These are phyloP conservation scores for Lepidurus apus DNA, from an alignment of 1,140 invertebrate species.

Conservation along the genomic window DNA sequence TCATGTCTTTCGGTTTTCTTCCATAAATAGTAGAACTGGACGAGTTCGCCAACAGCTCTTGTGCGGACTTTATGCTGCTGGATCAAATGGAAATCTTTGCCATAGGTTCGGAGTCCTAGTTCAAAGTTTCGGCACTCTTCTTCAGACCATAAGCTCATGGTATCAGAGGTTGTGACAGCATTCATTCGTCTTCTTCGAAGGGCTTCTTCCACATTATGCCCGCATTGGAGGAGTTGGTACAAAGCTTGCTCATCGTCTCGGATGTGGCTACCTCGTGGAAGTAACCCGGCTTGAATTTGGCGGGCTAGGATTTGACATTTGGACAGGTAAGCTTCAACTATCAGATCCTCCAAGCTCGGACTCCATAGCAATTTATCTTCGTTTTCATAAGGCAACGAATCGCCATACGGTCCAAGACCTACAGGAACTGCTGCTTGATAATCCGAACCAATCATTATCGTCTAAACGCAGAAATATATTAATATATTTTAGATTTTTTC, in stretches of 20 bases:
- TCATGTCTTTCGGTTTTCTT: constrained; percentile 98
- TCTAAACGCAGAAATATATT: constrained; percentile 47
- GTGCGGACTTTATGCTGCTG: constrained; percentile 89
- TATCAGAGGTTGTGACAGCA: constrained; percentile 60
- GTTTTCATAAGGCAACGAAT: constrained; percentile 90
- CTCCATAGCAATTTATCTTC: constrained; percentile 93
- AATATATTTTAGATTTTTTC: background rate
- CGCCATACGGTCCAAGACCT: constrained; percentile 82
- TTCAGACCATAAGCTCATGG: constrained; percentile 88
- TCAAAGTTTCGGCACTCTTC: constrained; percentile 97
- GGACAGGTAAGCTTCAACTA: constrained; percentile 71
- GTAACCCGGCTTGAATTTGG: constrained; percentile 11
- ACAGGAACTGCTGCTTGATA: constrained; percentile 91
- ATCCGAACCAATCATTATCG: constrained; percentile 91
- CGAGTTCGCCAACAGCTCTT: constrained; percentile 90
- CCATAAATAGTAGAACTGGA: constrained; percentile 98
- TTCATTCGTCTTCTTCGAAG: constrained; percentile 75
- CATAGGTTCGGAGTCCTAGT: constrained; percentile 81
- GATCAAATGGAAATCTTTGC: constrained; percentile 94
- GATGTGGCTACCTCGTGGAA: constrained; percentile 70
- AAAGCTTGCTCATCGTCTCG: constrained; percentile 89
- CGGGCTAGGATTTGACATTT: constrained; percentile 51
- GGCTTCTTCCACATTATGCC: constrained; percentile 89
- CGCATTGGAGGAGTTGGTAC: constrained; percentile 85
- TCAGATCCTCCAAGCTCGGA: constrained; percentile 68